A percentile compares a stretch with the other conserved stretches of the same genome.
These are phyloP conservation scores for Tetanocera ferruginea DNA, from an alignment of 2,888 invertebrate species.

Conservation along the genomic window DNA sequence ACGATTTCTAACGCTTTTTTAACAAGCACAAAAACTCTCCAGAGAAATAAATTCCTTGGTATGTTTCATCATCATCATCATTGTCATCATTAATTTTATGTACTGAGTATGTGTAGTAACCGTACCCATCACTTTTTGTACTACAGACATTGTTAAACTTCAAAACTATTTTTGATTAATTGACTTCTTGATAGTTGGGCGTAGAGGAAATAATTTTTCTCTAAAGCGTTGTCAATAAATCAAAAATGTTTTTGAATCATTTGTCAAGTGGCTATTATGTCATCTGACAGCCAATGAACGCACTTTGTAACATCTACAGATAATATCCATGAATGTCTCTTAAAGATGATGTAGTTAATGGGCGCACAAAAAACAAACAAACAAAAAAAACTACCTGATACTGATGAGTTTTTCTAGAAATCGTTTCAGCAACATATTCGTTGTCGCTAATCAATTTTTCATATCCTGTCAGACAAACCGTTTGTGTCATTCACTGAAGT, in stretches of 20 bases:
- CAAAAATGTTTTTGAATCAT: not conserved
- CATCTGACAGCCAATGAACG: not conserved
- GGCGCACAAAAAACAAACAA: not conserved
- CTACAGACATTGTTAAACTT: not conserved
- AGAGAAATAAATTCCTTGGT: too few species aligned
- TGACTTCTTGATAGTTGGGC: not conserved
- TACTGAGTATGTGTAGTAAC: not conserved
- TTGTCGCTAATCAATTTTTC: conserved; percentile 29
- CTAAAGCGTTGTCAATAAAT: conserved; percentile 19
- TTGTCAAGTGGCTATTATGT: conserved; percentile 12
- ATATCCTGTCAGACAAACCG: conserved; percentile 13
- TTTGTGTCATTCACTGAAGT: not conserved
- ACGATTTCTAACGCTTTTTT: too few species aligned
- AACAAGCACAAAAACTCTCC: too few species aligned
- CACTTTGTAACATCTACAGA: not conserved
- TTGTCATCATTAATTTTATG: too few species aligned
- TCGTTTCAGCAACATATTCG: not conserved
- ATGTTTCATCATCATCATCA: too few species aligned
- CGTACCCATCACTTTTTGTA: not conserved
- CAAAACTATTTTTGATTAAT: conserved; percentile 20
- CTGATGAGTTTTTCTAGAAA: not conserved
- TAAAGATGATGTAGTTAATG: not conserved
- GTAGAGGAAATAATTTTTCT: not conserved
- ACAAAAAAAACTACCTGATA: not conserved
- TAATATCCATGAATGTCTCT: not conserved